phyloP scores from a whole-genome alignment of 2,888 invertebrate species.

The Zeuzera pyrina region DNA sequence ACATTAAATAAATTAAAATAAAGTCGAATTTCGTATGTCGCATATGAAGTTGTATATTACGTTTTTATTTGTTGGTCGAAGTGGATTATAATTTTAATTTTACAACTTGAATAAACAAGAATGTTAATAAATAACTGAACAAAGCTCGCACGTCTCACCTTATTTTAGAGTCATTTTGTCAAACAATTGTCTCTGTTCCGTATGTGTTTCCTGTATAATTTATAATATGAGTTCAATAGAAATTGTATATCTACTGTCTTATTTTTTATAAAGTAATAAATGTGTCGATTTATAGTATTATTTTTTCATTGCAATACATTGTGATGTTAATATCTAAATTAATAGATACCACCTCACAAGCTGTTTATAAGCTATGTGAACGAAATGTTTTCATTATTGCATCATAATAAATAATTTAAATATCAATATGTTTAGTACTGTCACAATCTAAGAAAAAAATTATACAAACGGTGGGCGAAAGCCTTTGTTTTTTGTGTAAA shows the following conservation, averaged over 20 bases:
- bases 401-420: too few species aligned
- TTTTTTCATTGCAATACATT: too few species aligned
- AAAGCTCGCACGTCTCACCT: constrained; percentile 60
- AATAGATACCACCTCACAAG: too few species aligned
- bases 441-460: too few species aligned
- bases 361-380: too few species aligned
- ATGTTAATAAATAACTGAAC: constrained; percentile 58
- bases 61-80: constrained; percentile 12
- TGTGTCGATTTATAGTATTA: too few species aligned
- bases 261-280: constrained; percentile 33
- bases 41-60: constrained; percentile 15
- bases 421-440: too few species aligned
- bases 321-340: too few species aligned
- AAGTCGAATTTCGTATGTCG: constrained; percentile 18
- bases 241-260: constrained; percentile 1
- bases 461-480: too few species aligned
- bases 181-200: constrained; percentile 34
- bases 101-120: constrained; percentile 59
- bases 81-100: constrained; percentile 62
- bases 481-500: too few species aligned
- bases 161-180: constrained; percentile 59
- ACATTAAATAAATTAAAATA: constrained; percentile 10
- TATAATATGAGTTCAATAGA: constrained; percentile 29
- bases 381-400: too few species aligned
- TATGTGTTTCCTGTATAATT: constrained; percentile 24